Base-by-base conservation (phyloP, 1,140 invertebrate species). In the Pseudobourletiella spinata region DNA sequence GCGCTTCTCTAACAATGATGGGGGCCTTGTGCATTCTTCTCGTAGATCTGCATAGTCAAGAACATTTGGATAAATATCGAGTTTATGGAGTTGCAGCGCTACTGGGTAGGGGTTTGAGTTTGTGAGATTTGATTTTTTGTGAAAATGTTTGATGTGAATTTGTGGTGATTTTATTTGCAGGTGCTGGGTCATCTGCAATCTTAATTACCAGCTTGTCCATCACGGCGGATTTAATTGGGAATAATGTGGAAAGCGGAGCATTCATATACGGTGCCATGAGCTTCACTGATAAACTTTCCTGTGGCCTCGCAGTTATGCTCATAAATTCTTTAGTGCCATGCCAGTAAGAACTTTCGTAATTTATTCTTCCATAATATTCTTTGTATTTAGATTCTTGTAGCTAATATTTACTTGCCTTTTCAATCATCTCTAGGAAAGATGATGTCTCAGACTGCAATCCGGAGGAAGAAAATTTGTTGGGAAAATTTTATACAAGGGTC, bases 221-320 rank as follows among this genome's bases (percentile, higher is more conserved):
- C 65, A 94, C 89, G 3, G 86, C 91, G 24, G 92, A 96, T 78
- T 79, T 95, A 25, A 95, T 97, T 66, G 91, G 90, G 18, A 79
- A 83, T 28, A 88, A 87, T 73, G 87, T 86, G 1, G 83, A 88
- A 70, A 91, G 83, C 67, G 89, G 91, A 18, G 94, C 93, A 42
- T 96, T 96, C 77, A 87, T 97, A 6, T 97, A 94, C 77, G 94
- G 94, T n/a, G 79, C 89, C 25, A 95, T 97, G 92, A 95, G 91
- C 78, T 95, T 97, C 74, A 81, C 84, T 3, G 94, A 97, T 74
- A 98, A 97, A 80, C 73, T 97, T 2, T 84, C 87, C 1, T 88
- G 93, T 78, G 94, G 94, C 14, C 67, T 89, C 15, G 87, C 85
- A 56, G 86, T 95, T 48, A 83, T 88, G 65, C 63, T 90, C 15